Evolutionary conservation across 30 jellyfish, hydroid and myxozoan genomes (phyloP).

Genomic region (Sanderia malayensis): DNA sequence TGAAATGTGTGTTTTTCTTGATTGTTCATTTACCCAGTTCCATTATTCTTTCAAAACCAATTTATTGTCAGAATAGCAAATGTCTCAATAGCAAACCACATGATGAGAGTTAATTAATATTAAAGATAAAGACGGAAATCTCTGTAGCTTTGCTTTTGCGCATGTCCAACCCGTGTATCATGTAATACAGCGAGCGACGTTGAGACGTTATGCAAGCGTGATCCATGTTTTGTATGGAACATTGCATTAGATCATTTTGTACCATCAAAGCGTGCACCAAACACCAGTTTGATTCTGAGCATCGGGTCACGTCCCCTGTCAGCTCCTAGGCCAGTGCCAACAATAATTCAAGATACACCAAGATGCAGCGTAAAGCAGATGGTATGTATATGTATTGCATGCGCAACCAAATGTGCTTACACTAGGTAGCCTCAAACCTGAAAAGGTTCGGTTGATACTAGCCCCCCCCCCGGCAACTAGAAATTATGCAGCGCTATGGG

Average conservation of each 20-base stretch:
- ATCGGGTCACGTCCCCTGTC: too few species aligned
- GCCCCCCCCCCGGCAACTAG: too few species aligned
- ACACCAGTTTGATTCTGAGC: conserved; percentile 15
- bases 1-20: neutral
- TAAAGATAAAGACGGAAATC: too few species aligned
- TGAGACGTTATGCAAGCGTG: conserved; percentile 8
- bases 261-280: conserved; percentile 25
- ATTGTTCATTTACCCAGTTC: neutral
- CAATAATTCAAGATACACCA: too few species aligned
- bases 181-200: neutral
- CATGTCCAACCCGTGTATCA: neutral
- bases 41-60: conserved; percentile 2
- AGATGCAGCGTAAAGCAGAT: too few species aligned
- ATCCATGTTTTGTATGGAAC: conserved; percentile 21
- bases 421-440: too few species aligned
- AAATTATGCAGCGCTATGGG: too few species aligned
- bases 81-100: conserved; percentile 37
- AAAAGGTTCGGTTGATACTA: too few species aligned
- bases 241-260: conserved; percentile 14
- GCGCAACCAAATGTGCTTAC: too few species aligned
- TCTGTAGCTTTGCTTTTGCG: neutral
- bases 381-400: too few species aligned
- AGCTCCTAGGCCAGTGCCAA: too few species aligned
- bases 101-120: conserved; percentile 2
- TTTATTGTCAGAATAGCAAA: neutral